phyloP scores from a whole-genome alignment of 2,888 invertebrate genomes.

The Trichopoda pennipes region DNA sequence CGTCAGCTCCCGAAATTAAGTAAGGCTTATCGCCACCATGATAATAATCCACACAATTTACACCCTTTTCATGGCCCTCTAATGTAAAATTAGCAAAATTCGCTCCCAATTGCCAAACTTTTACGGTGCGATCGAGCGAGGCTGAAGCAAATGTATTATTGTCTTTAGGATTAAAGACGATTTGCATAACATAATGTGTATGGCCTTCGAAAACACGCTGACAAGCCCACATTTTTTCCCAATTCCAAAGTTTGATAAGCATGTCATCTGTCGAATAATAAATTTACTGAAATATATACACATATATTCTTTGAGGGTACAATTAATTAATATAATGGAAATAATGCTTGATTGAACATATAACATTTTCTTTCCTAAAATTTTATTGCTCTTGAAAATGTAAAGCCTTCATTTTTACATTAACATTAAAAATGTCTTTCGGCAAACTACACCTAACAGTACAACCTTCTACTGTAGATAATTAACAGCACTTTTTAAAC shows the following conservation, averaged over 20 bases:
- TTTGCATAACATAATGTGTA: conserved; percentile 99
- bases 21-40: conserved; percentile 99
- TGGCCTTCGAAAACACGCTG: conserved; percentile 99
- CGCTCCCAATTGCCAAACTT: conserved; percentile 99
- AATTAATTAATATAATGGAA: too few relatives aligned
- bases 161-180: conserved; percentile 99
- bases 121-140: conserved; percentile 98
- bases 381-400: too few relatives aligned
- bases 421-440: too few relatives aligned
- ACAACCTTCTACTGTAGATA: too few relatives aligned
- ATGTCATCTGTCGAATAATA: conserved; percentile 90
- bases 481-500: too few relatives aligned
- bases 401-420: too few relatives aligned
- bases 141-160: conserved; percentile 99
- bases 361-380: too few relatives aligned
- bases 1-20: conserved; percentile 98
- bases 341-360: too few relatives aligned
- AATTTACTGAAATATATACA: neutral
- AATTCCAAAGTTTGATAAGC: conserved; percentile 99
- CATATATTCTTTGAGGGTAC: neutral
- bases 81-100: conserved; percentile 98
- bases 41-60: conserved; percentile 99
- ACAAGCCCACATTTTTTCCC: conserved; percentile 99
- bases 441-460: too few relatives aligned
- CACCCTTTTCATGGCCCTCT: conserved; percentile 99